A percentile compares a stretch with the other conserved stretches of the same genome.
Conservation (phyloP, 2,888 invertebrate species). For the Tethea ocularis region DNA sequence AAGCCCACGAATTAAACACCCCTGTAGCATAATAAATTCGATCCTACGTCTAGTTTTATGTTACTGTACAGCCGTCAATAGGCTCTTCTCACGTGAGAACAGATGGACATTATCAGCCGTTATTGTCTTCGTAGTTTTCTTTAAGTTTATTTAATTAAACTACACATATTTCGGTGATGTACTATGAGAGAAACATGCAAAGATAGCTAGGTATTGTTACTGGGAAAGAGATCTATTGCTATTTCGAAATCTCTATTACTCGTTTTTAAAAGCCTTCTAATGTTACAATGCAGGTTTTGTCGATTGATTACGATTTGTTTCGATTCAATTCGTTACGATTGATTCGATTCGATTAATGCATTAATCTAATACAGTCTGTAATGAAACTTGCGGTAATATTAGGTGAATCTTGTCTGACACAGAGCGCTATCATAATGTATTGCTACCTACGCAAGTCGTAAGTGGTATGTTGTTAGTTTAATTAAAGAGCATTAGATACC, state of each 20-base stretch:
- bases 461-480: conserved; percentile 28
- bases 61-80: not conserved
- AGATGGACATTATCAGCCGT: not conserved
- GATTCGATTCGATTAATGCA: conserved; percentile 10
- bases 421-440: not conserved
- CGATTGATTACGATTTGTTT: conserved; percentile 11
- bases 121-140: not conserved
- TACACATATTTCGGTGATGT: not conserved
- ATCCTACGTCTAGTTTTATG: not conserved
- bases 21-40: conserved; percentile 16
- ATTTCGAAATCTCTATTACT: conserved; percentile 7
- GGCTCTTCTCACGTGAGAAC: not conserved
- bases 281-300: conserved; percentile 1
- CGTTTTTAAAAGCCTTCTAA: conserved; percentile 9
- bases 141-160: not conserved
- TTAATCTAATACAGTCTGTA: conserved; percentile 6
- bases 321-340: conserved; percentile 10
- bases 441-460: not conserved
- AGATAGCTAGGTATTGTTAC: not conserved
- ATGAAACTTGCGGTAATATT: conserved; percentile 2
- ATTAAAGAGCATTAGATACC: conserved; percentile 39
- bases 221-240: conserved; percentile 3
- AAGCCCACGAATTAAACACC: conserved; percentile 59
- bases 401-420: not conserved
- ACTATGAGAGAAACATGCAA: not conserved